Evolutionary conservation across 2,113 vertebrate species (phyloP).

Genomic region (Pterophyllum scalare): DNA sequence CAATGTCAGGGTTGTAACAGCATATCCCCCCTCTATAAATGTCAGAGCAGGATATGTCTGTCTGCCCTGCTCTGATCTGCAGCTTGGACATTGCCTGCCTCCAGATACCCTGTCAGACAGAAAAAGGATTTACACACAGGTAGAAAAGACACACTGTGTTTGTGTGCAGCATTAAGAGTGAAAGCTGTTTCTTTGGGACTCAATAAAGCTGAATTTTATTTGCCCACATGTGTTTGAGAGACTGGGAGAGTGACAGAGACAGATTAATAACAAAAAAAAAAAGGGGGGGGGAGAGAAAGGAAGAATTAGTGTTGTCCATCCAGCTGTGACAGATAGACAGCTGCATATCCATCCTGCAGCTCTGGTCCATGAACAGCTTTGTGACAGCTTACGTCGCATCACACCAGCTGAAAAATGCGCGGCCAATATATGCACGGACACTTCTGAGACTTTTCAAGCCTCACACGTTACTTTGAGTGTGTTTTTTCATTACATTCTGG

Average conservation of each 20-base stretch:
- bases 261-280: slow-evolving; percentile 25
- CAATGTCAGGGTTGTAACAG: slow-evolving; percentile 14
- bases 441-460: slow-evolving; percentile 12
- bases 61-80: slow-evolving; percentile 35
- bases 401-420: slow-evolving; percentile 12
- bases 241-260: slow-evolving; percentile 36
- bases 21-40: slow-evolving; percentile 20
- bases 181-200: slow-evolving; percentile 29
- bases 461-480: slow-evolving; percentile 1
- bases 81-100: slow-evolving; percentile 39
- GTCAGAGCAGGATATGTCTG: slow-evolving; percentile 38
- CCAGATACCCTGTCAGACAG: slow-evolving; percentile 34
- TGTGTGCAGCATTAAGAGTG: slow-evolving; percentile 41
- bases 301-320: neutral
- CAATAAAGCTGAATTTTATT: slow-evolving; percentile 45
- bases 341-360: slow-evolving; percentile 25
- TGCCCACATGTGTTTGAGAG: slow-evolving; percentile 30
- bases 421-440: slow-evolving; percentile 48
- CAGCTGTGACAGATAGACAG: slow-evolving; percentile 39
- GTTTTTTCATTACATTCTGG: slow-evolving; percentile 47
- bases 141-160: slow-evolving; percentile 35
- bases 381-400: slow-evolving; percentile 19
- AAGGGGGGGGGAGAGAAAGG: slow-evolving; percentile 13
- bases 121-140: slow-evolving; percentile 54
- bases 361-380: slow-evolving; percentile 18